A percentile compares a stretch with the other conserved stretches of the same genome.
These are phyloP conservation scores for Cyclura pinguis DNA, from an alignment of 2,797 vertebrate species.

Conservation along the genomic window DNA sequence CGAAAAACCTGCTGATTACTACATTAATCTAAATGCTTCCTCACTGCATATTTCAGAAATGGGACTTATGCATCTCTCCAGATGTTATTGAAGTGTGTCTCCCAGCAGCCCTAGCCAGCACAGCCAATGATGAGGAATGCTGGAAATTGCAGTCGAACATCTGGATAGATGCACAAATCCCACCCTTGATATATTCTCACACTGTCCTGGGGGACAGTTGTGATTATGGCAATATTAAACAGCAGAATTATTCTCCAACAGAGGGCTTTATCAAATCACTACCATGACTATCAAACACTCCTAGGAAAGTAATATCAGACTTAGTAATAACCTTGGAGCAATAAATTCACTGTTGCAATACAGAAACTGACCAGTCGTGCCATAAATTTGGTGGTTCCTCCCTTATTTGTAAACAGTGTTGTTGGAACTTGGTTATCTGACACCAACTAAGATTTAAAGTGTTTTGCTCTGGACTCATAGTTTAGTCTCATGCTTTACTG, in stretches of 20 bases:
- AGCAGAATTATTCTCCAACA: neutral
- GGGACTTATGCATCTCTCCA: no score
- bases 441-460: constrained; percentile 6
- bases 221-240: neutral
- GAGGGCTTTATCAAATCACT: neutral
- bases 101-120: no score
- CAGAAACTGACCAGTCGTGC: neutral
- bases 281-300: rapidly evolving
- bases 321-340: constrained; percentile 11
- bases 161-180: no score
- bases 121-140: no score
- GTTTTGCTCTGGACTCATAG: rapidly evolving
- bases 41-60: no score
- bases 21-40: no score
- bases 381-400: neutral
- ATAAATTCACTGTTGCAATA: neutral
- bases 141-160: no score
- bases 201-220: neutral
- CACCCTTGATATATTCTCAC: neutral
- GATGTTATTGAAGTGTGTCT: no score
- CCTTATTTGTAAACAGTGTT: neutral
- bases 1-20: neutral
- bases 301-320: neutral
- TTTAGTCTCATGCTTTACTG: constrained; percentile 27
- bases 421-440: constrained; percentile 15